phyloP scores from a whole-genome alignment of 30 jellyfish, hydroid and myxozoan species.

The Hydra vulgaris region DNA sequence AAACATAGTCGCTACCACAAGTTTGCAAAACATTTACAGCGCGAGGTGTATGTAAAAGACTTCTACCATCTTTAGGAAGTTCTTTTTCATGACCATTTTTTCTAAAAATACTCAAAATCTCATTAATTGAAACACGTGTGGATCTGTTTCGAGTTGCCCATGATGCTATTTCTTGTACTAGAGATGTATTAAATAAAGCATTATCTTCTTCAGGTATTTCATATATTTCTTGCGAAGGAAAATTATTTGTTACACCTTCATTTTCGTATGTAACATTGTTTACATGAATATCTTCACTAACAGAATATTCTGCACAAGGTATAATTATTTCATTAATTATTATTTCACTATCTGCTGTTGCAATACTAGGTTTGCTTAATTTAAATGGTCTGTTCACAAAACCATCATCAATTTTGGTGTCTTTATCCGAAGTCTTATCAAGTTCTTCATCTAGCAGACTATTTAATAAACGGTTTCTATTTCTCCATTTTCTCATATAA shows the following conservation, averaged over 20 bases:
- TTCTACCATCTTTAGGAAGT: slow-evolving; percentile 17
- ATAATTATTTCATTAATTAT: background rate
- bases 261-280: background rate
- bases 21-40: background rate
- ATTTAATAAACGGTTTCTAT: background rate
- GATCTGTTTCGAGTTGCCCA: background rate
- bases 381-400: background rate
- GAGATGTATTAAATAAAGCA: background rate
- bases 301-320: background rate
- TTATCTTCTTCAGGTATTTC: background rate
- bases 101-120: background rate
- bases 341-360: background rate
- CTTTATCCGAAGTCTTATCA: background rate
- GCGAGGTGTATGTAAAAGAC: slow-evolving; percentile 5
- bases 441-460: background rate
- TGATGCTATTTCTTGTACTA: background rate
- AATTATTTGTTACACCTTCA: background rate
- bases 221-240: background rate
- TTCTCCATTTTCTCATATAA: background rate
- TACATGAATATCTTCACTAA: background rate
- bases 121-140: background rate
- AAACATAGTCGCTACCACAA: slow-evolving; percentile 9
- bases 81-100: background rate
- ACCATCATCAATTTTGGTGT: background rate
- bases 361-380: background rate